These are phyloP conservation scores for Euthynnus affinis DNA, from an alignment of 2,797 vertebrate species.

Conservation along the genomic window DNA sequence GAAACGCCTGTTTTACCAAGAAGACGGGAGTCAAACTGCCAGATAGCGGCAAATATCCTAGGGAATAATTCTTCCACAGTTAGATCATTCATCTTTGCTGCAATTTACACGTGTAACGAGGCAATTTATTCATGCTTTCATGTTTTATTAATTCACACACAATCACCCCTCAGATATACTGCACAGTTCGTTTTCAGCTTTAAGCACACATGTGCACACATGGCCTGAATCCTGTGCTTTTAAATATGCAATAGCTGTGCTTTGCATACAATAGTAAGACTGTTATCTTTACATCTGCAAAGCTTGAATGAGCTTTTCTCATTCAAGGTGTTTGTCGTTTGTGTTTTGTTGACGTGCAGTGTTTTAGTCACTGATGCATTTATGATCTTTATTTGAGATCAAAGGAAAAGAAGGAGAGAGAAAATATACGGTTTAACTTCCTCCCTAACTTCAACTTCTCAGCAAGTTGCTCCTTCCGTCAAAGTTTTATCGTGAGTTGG, in stretches of 20 bases:
- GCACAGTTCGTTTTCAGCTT: conserved; percentile 9
- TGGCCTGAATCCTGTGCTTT: background rate
- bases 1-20: conserved; percentile 4
- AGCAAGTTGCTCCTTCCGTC: background rate
- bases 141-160: conserved; percentile 38
- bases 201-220: background rate
- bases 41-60: background rate
- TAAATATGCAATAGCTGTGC: conserved; percentile 7
- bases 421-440: background rate
- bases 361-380: background rate
- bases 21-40: conserved; percentile 24
- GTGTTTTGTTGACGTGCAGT: conserved; percentile 16
- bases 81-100: conserved; percentile 25
- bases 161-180: background rate
- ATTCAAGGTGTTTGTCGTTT: conserved; percentile 12
- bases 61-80: conserved; percentile 10
- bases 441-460: background rate
- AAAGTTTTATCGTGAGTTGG: conserved; percentile 2
- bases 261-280: background rate
- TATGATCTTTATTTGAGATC: conserved; percentile 20
- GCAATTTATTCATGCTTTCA: conserved; percentile 36
- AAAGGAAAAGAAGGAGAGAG: conserved; percentile 14
- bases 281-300: conserved; percentile 6
- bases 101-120: conserved; percentile 18
- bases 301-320: conserved; percentile 2